Base-by-base conservation (phyloP, 2,888 invertebrate genomes). In the Plebejus anna region DNA sequence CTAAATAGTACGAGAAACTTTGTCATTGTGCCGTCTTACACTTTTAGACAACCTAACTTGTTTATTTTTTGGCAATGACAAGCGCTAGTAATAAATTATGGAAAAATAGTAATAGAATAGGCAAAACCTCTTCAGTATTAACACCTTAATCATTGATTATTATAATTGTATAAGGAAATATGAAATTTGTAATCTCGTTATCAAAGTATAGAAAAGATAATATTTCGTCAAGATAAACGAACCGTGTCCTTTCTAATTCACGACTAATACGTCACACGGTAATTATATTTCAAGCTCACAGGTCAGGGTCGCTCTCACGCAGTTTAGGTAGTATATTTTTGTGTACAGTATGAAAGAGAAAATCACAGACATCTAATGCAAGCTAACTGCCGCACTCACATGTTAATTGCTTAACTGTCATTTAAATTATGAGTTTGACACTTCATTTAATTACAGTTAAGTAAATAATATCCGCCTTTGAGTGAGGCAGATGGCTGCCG, bases 151-250 rank as follows among this genome's bases (percentile, higher is more conserved):
- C 16, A 57, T 6, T n/a, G n/a, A n/a, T 16, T 0, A 11, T 6
- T 5, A n/a, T 57, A n/a, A 57, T 57, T 57, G 11, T 4, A 51
- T 13, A 51, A 51, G 11, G 13, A 13, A 57, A n/a, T 16, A 57
- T n/a, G 57, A 57, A 5, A n/a, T n/a, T 57, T 57, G 59, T 61
- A 9, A 61, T 61, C 59, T 59, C 7, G n/a, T 59, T 61, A 61
- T 61, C 57, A 57, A 6, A 7, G 57, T 57, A 16, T 42, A 55
- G 11, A 4, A 66, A 11, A 28, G 32, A 66, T 66, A 66, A 66
- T 4, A 66, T 66, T 66, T 66, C 61, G 66, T 66, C 32, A 66
- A 66, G 32, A 66, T 32, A 61, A 61, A 11, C 61, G 9, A 66
- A 66, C 13, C 66, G 7, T 13, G 4, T 66, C 28, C 13, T 66